Base-by-base conservation (phyloP, 2,797 vertebrate genomes). In the Coregonus suidteri region DNA sequence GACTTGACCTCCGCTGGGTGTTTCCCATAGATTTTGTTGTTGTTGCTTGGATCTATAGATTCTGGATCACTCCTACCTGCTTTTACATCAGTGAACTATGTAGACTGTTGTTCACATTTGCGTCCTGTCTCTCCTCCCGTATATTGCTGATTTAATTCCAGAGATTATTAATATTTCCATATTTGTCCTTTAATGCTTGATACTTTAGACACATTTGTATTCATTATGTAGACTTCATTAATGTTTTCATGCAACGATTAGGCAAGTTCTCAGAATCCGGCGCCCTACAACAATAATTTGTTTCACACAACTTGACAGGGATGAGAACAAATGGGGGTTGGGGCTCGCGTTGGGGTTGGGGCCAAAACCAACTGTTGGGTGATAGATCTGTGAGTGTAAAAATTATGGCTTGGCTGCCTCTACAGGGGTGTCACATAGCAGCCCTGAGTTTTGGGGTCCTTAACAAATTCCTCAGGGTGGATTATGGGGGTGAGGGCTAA, bases 301-400 rank as follows among this genome's bases (percentile, higher is more conserved):
- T 25, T 25, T 25, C 25, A 25, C 25, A 25, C 25, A 25, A 25
- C 25, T 79, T 77, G 76, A 81, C 87, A 88, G 72, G 75, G 62
- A 56, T 74, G 59, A 34, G 76, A 89, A 79, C 91, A 93, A 91
- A 93, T 91, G 89, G 88, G 75, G 78, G 71, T n/a, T 53, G 54
- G 77, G 76, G 86, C 74, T 85, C 81, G 74, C 75, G 86, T 76
- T 80, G 62, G 78, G 80, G 80, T 82, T 71, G 79, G 81, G 85
- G 83, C 82, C 77, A 85, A 88, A 91, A 90, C 83, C 85, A 89
- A 89, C 88, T 90, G 87, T 86, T 85, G 75, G 82, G 87, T 86
- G 87, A 92, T 83, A 86, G 89, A 88, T 91, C 79, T 87, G 72
- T 74, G 78, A 80, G 82, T 68, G 73, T 89, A 85, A 87, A 90